Percentiles rank a stretch among this genome's conserved stretches.
Conservation (phyloP, 2,888 invertebrate genomes). For the Apotomis turbidana region DNA sequence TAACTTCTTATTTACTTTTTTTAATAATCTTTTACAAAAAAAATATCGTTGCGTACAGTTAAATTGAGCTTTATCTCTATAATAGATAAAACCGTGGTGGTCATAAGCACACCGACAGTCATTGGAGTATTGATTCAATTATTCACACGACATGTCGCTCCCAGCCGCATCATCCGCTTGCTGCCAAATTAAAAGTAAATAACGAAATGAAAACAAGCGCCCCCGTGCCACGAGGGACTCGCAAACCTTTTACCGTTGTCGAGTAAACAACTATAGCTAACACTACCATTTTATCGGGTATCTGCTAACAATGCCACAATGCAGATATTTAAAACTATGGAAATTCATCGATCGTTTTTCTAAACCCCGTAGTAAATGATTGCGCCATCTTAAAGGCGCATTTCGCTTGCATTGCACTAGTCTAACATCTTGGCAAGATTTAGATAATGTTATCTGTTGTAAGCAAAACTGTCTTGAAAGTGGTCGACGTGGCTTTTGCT, state of each 20-base stretch:
- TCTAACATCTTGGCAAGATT: no score
- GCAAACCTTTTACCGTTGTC: conserved; percentile 82
- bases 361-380: no score
- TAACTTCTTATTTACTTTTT: no score
- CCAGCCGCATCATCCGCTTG: conserved; percentile 79
- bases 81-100: background rate
- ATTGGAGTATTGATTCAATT: conserved; percentile 73
- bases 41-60: no score
- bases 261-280: conserved; percentile 80
- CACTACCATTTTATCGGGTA: conserved; percentile 78
- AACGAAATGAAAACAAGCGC: conserved; percentile 82
- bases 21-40: no score
- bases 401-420: no score
- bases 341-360: background rate
- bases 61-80: background rate
- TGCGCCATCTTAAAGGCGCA: no score
- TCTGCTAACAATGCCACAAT: conserved; percentile 64
- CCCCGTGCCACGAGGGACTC: conserved; percentile 75
- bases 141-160: conserved; percentile 77
- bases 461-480: no score
- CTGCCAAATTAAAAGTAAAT: conserved; percentile 84
- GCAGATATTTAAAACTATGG: background rate
- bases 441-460: no score
- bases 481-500: no score
- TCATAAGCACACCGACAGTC: conserved; percentile 53